Percentiles rank a stretch among this genome's conserved stretches.
Conservation (phyloP, 2,888 invertebrate species). For the Nephrocerus scutellatus region DNA sequence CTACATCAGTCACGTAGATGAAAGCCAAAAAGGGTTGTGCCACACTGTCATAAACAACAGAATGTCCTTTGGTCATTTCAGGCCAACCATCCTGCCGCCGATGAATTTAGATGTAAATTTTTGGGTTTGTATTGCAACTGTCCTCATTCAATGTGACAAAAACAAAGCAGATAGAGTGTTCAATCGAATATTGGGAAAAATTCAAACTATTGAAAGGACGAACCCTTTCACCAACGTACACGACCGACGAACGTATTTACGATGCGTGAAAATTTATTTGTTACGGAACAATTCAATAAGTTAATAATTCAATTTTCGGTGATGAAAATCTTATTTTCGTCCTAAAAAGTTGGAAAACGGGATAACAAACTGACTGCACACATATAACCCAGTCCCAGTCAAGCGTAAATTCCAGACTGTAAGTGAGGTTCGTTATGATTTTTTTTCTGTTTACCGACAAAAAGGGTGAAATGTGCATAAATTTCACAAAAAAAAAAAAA, state of each 20-base stretch:
- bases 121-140: slow-evolving; percentile 22
- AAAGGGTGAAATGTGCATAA: slow-evolving; percentile 22
- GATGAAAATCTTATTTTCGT: slow-evolving; percentile 24
- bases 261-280: slow-evolving; percentile 32
- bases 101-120: slow-evolving; percentile 23
- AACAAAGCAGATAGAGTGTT: too few relatives aligned
- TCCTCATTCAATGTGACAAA: slow-evolving; percentile 13
- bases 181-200: too few relatives aligned
- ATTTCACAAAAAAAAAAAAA: slow-evolving; percentile 13
- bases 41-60: slow-evolving; percentile 16
- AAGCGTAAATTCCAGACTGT: slow-evolving; percentile 18
- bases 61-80: slow-evolving; percentile 22
- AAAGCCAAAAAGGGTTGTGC: slow-evolving; percentile 18
- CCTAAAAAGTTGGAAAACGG: slow-evolving; percentile 14
- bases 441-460: slow-evolving; percentile 5
- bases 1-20: too few relatives aligned
- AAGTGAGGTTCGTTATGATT: not conserved
- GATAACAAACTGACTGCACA: slow-evolving; percentile 9
- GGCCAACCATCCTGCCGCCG: too few relatives aligned
- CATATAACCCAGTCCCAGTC: slow-evolving; percentile 19
- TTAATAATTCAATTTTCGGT: slow-evolving; percentile 30
- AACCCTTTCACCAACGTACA: slow-evolving; percentile 1
- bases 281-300: slow-evolving; percentile 30
- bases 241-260: slow-evolving; percentile 23
- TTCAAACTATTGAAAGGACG: too few relatives aligned